These are phyloP conservation scores for Lithophane semibrunnea DNA, from an alignment of 2,888 invertebrate genomes.

Conservation along the genomic window DNA sequence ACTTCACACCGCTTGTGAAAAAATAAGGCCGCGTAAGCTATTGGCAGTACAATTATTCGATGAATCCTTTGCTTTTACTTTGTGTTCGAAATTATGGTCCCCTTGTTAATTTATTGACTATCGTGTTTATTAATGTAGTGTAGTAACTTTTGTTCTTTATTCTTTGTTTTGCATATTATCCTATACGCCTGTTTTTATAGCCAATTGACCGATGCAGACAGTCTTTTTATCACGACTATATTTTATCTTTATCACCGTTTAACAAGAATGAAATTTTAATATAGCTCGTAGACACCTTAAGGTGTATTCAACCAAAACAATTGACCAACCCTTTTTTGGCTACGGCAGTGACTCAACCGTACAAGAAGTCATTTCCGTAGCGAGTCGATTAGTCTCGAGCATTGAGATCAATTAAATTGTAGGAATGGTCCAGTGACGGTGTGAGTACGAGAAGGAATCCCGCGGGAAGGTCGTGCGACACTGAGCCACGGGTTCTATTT, in stretches of 20 bases:
- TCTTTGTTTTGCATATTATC: constrained; percentile 32
- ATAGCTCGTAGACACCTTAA: constrained; percentile 13
- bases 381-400: constrained; percentile 87
- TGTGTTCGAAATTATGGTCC: constrained; percentile 71
- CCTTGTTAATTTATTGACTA: constrained; percentile 75
- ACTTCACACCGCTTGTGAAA: constrained; percentile 81
- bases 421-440: constrained; percentile 78
- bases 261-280: not conserved
- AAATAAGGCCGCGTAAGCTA: constrained; percentile 81
- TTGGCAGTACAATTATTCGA: constrained; percentile 85
- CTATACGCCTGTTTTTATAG: constrained; percentile 43
- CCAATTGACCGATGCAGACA: constrained; percentile 10
- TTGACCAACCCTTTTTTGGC: constrained; percentile 65
- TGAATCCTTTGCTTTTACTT: constrained; percentile 78
- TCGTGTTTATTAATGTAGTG: constrained; percentile 45
- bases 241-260: constrained; percentile 25
- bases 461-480: constrained; percentile 82
- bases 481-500: constrained; percentile 70
- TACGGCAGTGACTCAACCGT: constrained; percentile 77
- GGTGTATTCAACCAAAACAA: constrained; percentile 56
- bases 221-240: constrained; percentile 26
- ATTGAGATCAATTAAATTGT: constrained; percentile 88
- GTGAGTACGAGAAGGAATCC: constrained; percentile 86
- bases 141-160: constrained; percentile 49
- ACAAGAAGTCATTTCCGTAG: constrained; percentile 83